Evolutionary conservation across 2,797 vertebrate genomes (phyloP), one percentile per base, ranked within the genome.

Genomic region (Adelosebastes latens): DNA sequence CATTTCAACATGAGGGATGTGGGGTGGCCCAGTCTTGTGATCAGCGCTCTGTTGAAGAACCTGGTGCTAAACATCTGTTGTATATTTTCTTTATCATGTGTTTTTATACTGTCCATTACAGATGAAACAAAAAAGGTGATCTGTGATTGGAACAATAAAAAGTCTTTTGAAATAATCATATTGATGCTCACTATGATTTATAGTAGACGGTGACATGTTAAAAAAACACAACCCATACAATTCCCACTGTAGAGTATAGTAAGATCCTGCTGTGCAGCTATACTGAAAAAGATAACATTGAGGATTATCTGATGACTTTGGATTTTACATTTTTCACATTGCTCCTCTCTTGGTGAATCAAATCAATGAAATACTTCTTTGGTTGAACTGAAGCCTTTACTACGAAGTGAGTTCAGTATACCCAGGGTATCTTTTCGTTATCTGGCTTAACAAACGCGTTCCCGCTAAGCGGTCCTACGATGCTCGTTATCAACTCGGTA

Each of bases 11-110:
- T 5, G 12, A 82, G 73, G 64, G 80, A 53, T 61, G 31, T 64
- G 62, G 55, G 49, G 63, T 72, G 58, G 73, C 79, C 74, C 84
- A 82, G 87, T 89, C 72, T 81, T 87, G 76, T 87, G 83, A 86
- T 86, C 42, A 46, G 60, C 63, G 76, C 80, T 76, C 77, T 89
- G 81, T 92, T 89, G 81, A 91, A 90, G 82, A 92, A 86, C 88
- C 86, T 94, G 95, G 95, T 96, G 95, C 95, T 96, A 94, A 92
- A 93, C 84, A 85, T 82, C 80, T 92, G 93, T 93, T 93, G 90
- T 94, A 90, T 90, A 89, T 92, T 92, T 94, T 93, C 88, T 89
- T 78, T 82, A 72, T 85, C 22, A 81, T 84, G 76, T 93, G 91
- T 93, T 95, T 95, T 95, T 95, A 95, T 95, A 94, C 92, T 78